Base-by-base conservation (phyloP, 2,888 invertebrate genomes). In the Quadriops clusia region DNA sequence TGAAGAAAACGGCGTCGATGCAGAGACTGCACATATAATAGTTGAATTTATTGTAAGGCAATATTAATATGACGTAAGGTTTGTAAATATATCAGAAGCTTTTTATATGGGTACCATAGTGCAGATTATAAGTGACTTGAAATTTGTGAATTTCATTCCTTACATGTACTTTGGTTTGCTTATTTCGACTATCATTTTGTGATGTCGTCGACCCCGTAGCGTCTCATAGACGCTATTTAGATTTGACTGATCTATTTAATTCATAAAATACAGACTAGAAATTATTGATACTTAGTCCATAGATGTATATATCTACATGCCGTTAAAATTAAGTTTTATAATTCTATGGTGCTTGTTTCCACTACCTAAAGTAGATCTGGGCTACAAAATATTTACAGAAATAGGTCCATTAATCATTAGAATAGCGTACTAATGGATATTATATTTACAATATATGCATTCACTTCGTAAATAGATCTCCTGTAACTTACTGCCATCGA, bases 71-170 rank as follows among this genome's bases (percentile, higher is more conserved):
- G 18, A 23, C 33, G 29, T 39, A 46, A 47, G 45, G 47, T 52
- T 45, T 58, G 57, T 56, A 60, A 41, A 58, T 56, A 56, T 53
- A 55, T 53, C 53, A 56, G 51, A 56, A 56, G 58, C 58, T 60
- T 60, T 59, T 60, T 60, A 58, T 59, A 60, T 57, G 57, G 55
- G 52, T 44, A 43, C 44, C 49, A 49, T 51, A 51, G 47, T 46
- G 45, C 37, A 28, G 33, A 31, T 28, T 22, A 36, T 39, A 35
- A 41, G 38, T 42, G 40, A 45, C 36, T 38, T 36, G 34, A 39
- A 32, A 42, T 36, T 42, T 38, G 42, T 41, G 42, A 43, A 32
- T 39, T 37, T 35, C 33, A 34, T 38, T 40, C 38, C 34, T 37
- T 30, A 30, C 37, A 34, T 39, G 37, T 37, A 32, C 33, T 41